A percentile compares a stretch with the other conserved stretches of the same genome.
phyloP scores from a whole-genome alignment of 1,140 invertebrate genomes.

The Magallana gigas region DNA sequence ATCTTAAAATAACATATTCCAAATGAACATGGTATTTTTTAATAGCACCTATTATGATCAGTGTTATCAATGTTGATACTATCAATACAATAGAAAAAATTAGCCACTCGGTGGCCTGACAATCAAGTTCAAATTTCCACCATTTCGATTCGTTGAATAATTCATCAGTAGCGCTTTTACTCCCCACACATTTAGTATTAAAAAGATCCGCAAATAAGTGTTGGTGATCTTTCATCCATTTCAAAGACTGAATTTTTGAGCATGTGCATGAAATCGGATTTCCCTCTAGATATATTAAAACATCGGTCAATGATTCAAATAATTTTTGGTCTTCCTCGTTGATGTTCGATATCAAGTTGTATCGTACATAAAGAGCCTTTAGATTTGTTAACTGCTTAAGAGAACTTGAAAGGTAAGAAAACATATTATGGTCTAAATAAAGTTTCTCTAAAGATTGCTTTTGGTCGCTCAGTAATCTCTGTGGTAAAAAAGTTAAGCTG shows the following conservation, averaged over 20 bases:
- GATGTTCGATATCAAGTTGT: neutral
- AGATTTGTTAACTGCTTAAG: neutral
- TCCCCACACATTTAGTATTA: neutral
- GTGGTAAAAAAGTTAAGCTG: neutral
- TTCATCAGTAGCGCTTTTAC: neutral
- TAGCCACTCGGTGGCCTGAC: neutral
- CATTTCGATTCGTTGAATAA: neutral
- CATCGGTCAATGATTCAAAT: neutral
- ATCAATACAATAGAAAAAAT: neutral
- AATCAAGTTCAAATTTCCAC: neutral
- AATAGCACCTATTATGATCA: neutral
- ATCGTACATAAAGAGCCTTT: neutral
- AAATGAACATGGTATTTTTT: neutral
- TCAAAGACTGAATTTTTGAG: neutral
- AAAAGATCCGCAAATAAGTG: neutral
- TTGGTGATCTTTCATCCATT: neutral
- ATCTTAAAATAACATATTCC: neutral
- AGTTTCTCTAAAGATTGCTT: neutral
- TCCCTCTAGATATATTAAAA: neutral
- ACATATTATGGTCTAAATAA: neutral
- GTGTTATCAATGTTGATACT: neutral
- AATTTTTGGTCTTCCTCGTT: neutral
- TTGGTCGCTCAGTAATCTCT: neutral
- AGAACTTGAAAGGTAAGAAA: neutral
- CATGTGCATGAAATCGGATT: constrained; percentile 1